A percentile compares a stretch with the other conserved stretches of the same genome.
Conservation (phyloP, 2,888 invertebrate species). For the Ormyrus nitidulus region DNA sequence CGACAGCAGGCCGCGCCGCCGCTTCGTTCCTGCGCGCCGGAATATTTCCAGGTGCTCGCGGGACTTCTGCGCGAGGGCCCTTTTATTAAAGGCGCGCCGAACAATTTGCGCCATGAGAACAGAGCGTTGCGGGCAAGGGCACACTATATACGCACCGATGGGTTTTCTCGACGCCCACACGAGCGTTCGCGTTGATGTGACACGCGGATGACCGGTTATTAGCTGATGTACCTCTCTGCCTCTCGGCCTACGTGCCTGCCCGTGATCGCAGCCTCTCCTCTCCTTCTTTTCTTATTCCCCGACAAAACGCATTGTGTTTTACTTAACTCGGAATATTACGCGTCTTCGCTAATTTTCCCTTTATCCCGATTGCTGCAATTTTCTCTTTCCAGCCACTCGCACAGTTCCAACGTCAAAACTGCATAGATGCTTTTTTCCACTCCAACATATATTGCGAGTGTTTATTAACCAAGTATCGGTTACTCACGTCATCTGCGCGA, state of each 20-base stretch:
- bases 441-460: too few relatives aligned
- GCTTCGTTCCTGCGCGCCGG: not conserved
- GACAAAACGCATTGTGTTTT: constrained; percentile 27
- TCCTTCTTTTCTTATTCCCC: not conserved
- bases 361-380: constrained; percentile 41
- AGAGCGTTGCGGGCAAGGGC: not conserved
- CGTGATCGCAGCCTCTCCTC: constrained; percentile 34
- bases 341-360: constrained; percentile 59
- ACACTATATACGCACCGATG: constrained; percentile 26
- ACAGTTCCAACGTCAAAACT: not conserved
- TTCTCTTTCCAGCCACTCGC: not conserved
- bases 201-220: constrained; percentile 67
- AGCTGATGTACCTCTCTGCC: constrained; percentile 59
- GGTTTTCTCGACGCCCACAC: constrained; percentile 54
- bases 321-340: constrained; percentile 26
- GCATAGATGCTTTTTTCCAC: too few relatives aligned
- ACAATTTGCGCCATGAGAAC: constrained; percentile 50
- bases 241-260: constrained; percentile 35
- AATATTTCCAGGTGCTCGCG: constrained; percentile 42
- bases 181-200: constrained; percentile 59
- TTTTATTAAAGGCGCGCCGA: constrained; percentile 54
- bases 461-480: too few relatives aligned
- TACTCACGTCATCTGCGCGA: too few relatives aligned
- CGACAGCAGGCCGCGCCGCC: too few relatives aligned
- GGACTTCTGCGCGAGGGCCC: constrained; percentile 39